phyloP scores from a whole-genome alignment of 2,888 invertebrate species.

The Cryptocheilus praepositus region DNA sequence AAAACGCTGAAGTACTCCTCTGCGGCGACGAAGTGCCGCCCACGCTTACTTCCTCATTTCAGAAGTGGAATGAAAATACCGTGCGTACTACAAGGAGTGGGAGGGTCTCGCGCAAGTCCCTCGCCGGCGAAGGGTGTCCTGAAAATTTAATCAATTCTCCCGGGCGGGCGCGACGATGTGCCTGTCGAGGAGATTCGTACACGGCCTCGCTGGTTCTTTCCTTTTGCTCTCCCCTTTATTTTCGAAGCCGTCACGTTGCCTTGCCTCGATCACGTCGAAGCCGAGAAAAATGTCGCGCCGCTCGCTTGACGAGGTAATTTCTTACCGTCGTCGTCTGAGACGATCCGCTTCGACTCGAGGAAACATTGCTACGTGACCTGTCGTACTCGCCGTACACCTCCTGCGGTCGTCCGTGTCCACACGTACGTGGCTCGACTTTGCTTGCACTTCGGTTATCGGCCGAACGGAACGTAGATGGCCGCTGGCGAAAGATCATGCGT shows the following conservation, averaged over 20 bases:
- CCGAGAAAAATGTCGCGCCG: constrained; percentile 6
- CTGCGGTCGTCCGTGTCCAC: constrained; percentile 21
- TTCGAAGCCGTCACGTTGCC: neutral
- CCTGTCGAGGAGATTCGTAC: constrained; percentile 4
- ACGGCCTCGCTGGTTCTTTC: neutral
- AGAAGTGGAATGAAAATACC: no score
- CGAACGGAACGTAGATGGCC: neutral
- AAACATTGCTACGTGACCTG: constrained; percentile 22
- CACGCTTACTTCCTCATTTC: no score
- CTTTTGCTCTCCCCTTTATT: neutral
- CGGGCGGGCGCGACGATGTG: neutral
- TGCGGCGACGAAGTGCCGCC: no score
- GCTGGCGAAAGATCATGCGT: constrained; percentile 15
- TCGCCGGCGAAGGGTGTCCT: neutral
- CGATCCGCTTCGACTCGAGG: constrained; percentile 13
- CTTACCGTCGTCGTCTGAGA: constrained; percentile 10
- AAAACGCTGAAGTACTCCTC: no score
- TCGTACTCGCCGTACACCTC: constrained; percentile 10
- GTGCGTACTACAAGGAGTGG: no score
- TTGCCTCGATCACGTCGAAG: constrained; percentile 9
- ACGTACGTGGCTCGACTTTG: constrained; percentile 27
- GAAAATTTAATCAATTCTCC: constrained; percentile 8
- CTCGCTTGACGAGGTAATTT: constrained; percentile 15
- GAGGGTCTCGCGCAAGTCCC: no score
- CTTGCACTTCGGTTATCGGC: neutral